These are phyloP conservation scores for Papilio gigon DNA, from an alignment of 2,888 invertebrate genomes.

Conservation along the genomic window DNA sequence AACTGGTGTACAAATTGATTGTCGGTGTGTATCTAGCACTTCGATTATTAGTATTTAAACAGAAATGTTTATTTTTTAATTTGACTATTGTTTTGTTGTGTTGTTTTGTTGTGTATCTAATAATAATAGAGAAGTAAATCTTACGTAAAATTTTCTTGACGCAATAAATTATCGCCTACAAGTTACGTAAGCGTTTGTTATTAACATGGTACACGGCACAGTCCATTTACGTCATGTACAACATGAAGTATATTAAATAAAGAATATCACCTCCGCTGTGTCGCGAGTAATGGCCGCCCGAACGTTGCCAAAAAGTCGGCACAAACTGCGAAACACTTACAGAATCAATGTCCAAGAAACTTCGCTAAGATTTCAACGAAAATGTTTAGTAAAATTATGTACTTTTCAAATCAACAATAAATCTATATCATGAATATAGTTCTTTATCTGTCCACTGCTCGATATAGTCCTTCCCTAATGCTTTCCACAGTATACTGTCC, in stretches of 20 bases:
- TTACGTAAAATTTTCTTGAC: background rate
- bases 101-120: background rate
- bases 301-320: conserved; percentile 30
- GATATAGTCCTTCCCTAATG: too few species aligned
- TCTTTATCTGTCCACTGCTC: too few species aligned
- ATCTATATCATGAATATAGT: background rate
- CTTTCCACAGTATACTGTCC: too few species aligned
- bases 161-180: background rate
- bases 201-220: background rate
- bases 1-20: background rate
- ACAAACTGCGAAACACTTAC: conserved; percentile 22
- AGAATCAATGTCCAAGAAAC: conserved; percentile 24
- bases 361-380: conserved; percentile 1
- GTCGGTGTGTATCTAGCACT: background rate
- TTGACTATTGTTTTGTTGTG: background rate
- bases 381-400: background rate
- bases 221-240: conserved; percentile 16
- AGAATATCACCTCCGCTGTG: conserved; percentile 25
- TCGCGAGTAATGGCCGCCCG: conserved; percentile 21
- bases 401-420: background rate
- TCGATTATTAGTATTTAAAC: background rate
- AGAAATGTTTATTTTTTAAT: too few species aligned
- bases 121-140: background rate
- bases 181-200: background rate
- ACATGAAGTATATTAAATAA: conserved; percentile 26